These are phyloP conservation scores for Cyanoderma ruficeps DNA, from an alignment of 2,113 vertebrate species.

Conservation along the genomic window DNA sequence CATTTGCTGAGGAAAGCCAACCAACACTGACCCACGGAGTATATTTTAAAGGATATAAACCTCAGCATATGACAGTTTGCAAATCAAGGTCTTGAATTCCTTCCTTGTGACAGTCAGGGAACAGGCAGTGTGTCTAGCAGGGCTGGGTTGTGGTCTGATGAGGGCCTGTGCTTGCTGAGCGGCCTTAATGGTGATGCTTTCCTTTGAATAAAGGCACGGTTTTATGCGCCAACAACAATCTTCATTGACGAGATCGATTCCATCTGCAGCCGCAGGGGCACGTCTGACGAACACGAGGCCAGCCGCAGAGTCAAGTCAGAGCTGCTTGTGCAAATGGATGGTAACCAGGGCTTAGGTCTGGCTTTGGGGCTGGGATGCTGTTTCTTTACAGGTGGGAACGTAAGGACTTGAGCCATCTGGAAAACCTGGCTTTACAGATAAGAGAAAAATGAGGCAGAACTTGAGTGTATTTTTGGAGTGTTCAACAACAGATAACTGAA, in stretches of 20 bases:
- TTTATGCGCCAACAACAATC: constrained; percentile 83
- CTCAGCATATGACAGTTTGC: neutral
- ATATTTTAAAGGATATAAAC: neutral
- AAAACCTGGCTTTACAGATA: neutral
- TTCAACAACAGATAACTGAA: neutral
- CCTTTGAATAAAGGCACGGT: constrained; percentile 75
- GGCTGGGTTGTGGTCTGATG: neutral
- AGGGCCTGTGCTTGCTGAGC: neutral
- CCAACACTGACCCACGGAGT: neutral
- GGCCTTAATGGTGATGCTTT: constrained; percentile 28
- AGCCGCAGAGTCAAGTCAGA: constrained; percentile 86
- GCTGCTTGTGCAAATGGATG: constrained; percentile 85
- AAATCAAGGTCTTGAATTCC: neutral
- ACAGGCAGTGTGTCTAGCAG: neutral
- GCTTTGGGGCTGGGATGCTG: neutral
- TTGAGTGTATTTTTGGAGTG: neutral
- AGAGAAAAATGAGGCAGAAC: neutral
- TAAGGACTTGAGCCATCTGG: neutral
- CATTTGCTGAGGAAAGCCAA: neutral
- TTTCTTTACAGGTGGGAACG: neutral
- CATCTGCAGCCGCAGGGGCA: constrained; percentile 83
- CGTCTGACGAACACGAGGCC: constrained; percentile 82
- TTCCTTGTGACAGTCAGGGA: neutral
- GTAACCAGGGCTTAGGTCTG: constrained; percentile 59
- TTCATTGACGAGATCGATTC: constrained; percentile 86